phyloP scores from a whole-genome alignment of 2,888 invertebrate species.

The Mythimna albipuncta region DNA sequence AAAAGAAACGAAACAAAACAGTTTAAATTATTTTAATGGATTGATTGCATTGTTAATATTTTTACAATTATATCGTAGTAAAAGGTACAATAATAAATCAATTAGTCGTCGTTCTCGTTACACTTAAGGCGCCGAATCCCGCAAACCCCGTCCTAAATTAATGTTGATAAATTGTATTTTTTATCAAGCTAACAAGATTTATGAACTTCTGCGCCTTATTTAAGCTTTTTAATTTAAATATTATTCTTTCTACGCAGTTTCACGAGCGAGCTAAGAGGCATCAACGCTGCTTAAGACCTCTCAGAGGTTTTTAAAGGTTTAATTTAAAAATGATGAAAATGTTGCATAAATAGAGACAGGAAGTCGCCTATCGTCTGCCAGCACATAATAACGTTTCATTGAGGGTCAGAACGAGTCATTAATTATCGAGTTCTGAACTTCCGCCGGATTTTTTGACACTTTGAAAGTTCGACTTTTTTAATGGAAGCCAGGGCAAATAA shows the following conservation, averaged over 20 bases:
- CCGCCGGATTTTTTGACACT: conserved; percentile 42
- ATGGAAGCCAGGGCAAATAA: conserved; percentile 25
- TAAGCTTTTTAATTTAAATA: conserved; percentile 53
- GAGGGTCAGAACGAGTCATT: conserved; percentile 35
- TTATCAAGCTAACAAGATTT: conserved; percentile 60
- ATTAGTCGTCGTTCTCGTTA: conserved; percentile 55
- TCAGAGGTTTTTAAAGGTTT: conserved; percentile 18
- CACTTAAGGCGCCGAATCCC: conserved; percentile 48
- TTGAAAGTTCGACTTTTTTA: conserved; percentile 34
- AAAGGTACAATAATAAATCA: conserved; percentile 63
- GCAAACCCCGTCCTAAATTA: conserved; percentile 52
- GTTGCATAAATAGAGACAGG: conserved; percentile 7
- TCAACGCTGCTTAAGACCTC: conserved; percentile 46
- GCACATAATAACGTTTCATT: conserved; percentile 3
- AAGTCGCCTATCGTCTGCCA: conserved; percentile 6
- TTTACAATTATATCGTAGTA: conserved; percentile 56
- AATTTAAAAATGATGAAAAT: conserved; percentile 18
- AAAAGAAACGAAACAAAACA: conserved; percentile 32
- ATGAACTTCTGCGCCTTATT: conserved; percentile 53
- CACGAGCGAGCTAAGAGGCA: conserved; percentile 47
- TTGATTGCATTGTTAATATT: conserved; percentile 60
- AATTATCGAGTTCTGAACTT: conserved; percentile 46
- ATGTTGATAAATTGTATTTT: conserved; percentile 63
- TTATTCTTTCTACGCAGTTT: conserved; percentile 45
- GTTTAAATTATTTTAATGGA: conserved; percentile 55